Evolutionary conservation across 2,888 invertebrate genomes (phyloP), one percentile per base, ranked within the genome.

Genomic region (Atrina japonica): DNA sequence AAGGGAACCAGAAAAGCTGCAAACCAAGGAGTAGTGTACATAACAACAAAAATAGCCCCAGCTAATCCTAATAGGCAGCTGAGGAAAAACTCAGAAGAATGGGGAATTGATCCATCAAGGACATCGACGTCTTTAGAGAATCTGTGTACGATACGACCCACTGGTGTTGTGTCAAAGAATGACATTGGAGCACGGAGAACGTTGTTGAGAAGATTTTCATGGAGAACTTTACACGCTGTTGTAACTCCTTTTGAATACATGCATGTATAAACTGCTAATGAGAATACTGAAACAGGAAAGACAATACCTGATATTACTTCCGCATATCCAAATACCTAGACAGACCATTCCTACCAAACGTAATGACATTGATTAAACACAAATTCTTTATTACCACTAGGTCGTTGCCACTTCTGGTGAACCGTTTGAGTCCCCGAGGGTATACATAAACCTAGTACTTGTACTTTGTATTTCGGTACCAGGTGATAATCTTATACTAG

Each of bases 141-240:
- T 59, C 87, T 70, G 82, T 91, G 91, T 16, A 91, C 76, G 35
- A 91, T 88, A 45, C 91, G 81, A 2, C 91, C 91, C n/a, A 89
- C 72, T 2, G 91, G 91, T 9, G 91, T 91, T 1, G 90, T 90
- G 59, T 90, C 89, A 75, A 90, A 90, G 77, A 90, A 90, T 1
- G 84, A 78, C 85, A 90, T 87, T 9, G 87, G 85, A 27, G 80
- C 80, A 5, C 83, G 81, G 2, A 88, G 60, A 18, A 87, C 73
- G 43, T 80, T 81, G 29, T 70, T 70, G 5, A 88, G 76, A 77
- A 88, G 75, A 1, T 81, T 78, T 18, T 71, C 71, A 75, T 91
- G 91, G 16, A 91, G 81, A 3, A 76, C 59, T 18, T 73, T 47
- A 88, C 88, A 86, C 0, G 91, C 91, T 16, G 72, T 47, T 3